Evolutionary conservation across 1,140 invertebrate species (phyloP).

Genomic region (Thaumatotibia leucotreta): DNA sequence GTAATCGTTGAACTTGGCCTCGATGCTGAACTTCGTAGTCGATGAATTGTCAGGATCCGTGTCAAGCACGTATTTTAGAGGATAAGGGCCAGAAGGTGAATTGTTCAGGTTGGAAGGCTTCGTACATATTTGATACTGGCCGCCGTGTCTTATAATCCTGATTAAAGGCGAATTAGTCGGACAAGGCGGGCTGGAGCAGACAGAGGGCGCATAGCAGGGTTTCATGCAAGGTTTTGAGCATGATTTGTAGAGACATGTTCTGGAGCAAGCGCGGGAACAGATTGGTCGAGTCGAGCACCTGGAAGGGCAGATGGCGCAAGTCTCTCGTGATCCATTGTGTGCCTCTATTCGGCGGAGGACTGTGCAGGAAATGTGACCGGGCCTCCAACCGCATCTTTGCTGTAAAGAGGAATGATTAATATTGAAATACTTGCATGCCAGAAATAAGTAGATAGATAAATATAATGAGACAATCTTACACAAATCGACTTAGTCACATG

Average conservation of each 20-base stretch:
- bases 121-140: conserved; percentile 60
- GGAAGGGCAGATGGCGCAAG: conserved; percentile 38
- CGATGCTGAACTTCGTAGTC: conserved; percentile 50
- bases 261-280: neutral
- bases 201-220: neutral
- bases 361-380: conserved; percentile 63
- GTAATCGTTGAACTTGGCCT: conserved; percentile 66
- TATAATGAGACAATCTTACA: neutral
- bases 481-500: too few relatives aligned
- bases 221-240: neutral
- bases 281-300: conserved; percentile 2
- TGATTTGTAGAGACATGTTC: neutral
- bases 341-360: conserved; percentile 58
- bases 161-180: conserved; percentile 40
- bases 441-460: too few relatives aligned
- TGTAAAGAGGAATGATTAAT: conserved; percentile 28
- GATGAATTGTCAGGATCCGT: conserved; percentile 30
- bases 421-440: too few relatives aligned
- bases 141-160: conserved; percentile 54
- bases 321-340: conserved; percentile 50
- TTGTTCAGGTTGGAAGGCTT: conserved; percentile 60
- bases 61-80: conserved; percentile 63
- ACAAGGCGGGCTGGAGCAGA: conserved; percentile 19
- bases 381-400: conserved; percentile 66
- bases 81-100: conserved; percentile 58